Evolutionary conservation across 2,888 invertebrate species (phyloP).

Genomic region (Ischnura elegans): DNA sequence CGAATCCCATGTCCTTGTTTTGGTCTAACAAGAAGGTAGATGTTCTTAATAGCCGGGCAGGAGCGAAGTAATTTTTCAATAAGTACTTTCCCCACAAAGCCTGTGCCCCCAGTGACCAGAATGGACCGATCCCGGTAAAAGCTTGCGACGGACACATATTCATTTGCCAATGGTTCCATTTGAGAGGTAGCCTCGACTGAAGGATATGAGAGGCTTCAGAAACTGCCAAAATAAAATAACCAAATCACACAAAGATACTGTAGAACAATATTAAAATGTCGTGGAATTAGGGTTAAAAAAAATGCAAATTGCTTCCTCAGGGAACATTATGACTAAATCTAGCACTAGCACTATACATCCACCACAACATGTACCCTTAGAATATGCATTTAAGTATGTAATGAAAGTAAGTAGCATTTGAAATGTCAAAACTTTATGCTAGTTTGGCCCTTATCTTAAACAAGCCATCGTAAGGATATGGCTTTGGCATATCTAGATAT

Average conservation of each 20-base stretch:
- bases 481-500: too few relatives aligned
- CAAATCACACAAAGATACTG: not conserved
- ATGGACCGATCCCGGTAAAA: slow-evolving; percentile 83
- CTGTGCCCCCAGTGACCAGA: slow-evolving; percentile 87
- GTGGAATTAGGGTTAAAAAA: not conserved
- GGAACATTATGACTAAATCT: not conserved
- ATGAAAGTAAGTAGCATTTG: too few relatives aligned
- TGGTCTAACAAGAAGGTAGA: slow-evolving; percentile 85
- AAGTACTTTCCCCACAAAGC: slow-evolving; percentile 89
- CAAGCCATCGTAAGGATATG: too few relatives aligned
- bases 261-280: not conserved
- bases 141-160: slow-evolving; percentile 78
- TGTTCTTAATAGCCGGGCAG: slow-evolving; percentile 84
- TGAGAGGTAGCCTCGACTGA: slow-evolving; percentile 25
- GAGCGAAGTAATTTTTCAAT: slow-evolving; percentile 87
- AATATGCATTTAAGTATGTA: too few relatives aligned
- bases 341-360: too few relatives aligned
- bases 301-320: not conserved
- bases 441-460: too few relatives aligned
- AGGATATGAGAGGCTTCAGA: not conserved
- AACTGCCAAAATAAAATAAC: not conserved
- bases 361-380: too few relatives aligned
- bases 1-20: slow-evolving; percentile 82
- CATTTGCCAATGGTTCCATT: slow-evolving; percentile 67
- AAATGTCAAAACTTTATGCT: too few relatives aligned